A percentile compares a stretch with the other conserved stretches of the same genome.
These are phyloP conservation scores for Brachyhypopomus gauderio DNA, from an alignment of 2,113 vertebrate genomes.

Conservation along the genomic window DNA sequence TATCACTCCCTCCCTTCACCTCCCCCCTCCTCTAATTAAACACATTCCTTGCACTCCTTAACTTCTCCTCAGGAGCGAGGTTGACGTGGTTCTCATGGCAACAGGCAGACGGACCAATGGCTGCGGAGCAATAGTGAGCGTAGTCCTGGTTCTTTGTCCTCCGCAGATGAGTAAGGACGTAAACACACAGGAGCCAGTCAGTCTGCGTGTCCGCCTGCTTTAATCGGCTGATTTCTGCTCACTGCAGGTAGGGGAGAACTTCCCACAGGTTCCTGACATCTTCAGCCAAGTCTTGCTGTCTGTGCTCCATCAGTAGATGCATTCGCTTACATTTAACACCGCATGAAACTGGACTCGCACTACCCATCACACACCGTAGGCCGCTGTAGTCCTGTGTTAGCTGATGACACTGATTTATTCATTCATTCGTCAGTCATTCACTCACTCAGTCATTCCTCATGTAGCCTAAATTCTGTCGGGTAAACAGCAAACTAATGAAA, in stretches of 20 bases:
- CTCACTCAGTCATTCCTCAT: background rate
- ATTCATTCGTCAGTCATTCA: background rate
- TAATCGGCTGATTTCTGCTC: background rate
- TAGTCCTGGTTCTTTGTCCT: background rate
- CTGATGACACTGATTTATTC: too few relatives aligned
- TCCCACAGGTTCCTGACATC: background rate
- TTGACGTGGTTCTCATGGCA: conserved; percentile 32
- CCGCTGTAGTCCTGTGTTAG: too few relatives aligned
- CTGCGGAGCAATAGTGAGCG: background rate
- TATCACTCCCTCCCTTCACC: background rate
- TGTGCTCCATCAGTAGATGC: background rate
- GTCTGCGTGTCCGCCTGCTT: background rate
- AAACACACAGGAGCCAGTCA: background rate
- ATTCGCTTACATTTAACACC: background rate
- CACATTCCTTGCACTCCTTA: background rate
- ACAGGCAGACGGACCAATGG: background rate
- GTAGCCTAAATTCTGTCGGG: background rate
- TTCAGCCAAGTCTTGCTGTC: background rate
- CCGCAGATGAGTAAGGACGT: conserved; percentile 9
- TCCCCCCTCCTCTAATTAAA: background rate
- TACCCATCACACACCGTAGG: too few relatives aligned
- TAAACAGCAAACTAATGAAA: background rate
- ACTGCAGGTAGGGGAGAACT: background rate
- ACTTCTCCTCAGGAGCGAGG: background rate
- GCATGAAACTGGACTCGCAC: background rate